Evolutionary conservation across 2,888 invertebrate species (phyloP).

Genomic region (Sphaerophoria taeniata): DNA sequence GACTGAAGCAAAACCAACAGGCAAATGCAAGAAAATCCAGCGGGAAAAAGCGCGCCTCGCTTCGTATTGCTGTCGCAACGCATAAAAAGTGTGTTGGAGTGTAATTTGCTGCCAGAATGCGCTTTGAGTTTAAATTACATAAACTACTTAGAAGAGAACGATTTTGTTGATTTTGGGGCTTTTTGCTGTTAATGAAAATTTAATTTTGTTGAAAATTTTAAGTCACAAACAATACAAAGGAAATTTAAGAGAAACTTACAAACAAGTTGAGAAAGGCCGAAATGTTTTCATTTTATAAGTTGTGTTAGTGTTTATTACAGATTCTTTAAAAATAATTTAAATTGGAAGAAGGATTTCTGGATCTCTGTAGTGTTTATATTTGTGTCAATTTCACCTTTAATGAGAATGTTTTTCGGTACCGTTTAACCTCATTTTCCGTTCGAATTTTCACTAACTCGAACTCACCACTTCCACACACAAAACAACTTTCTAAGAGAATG

Average conservation of each 20-base stretch:
- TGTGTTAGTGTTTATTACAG: too few relatives aligned
- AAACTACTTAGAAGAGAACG: neutral
- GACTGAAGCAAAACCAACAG: too few relatives aligned
- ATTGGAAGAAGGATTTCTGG: too few relatives aligned
- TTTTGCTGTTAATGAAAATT: neutral
- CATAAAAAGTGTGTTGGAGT: constrained; percentile 33
- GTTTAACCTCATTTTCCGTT: neutral
- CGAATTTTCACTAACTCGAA: neutral
- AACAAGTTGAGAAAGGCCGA: neutral
- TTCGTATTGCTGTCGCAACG: neutral
- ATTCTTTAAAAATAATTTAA: too few relatives aligned
- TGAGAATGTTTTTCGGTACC: too few relatives aligned
- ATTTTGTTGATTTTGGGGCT: neutral
- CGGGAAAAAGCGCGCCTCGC: too few relatives aligned
- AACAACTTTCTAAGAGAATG: constrained; percentile 38
- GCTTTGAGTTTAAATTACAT: constrained; percentile 51
- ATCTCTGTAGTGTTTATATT: too few relatives aligned
- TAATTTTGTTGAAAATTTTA: neutral
- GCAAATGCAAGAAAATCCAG: too few relatives aligned
- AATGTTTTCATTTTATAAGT: too few relatives aligned
- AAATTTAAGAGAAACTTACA: neutral
- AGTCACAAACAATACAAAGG: too few relatives aligned
- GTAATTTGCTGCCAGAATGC: constrained; percentile 54
- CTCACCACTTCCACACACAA: constrained; percentile 39
- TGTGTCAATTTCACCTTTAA: too few relatives aligned